Base-by-base conservation (phyloP, 2,797 vertebrate genomes). In the Spheniscus humboldti region DNA sequence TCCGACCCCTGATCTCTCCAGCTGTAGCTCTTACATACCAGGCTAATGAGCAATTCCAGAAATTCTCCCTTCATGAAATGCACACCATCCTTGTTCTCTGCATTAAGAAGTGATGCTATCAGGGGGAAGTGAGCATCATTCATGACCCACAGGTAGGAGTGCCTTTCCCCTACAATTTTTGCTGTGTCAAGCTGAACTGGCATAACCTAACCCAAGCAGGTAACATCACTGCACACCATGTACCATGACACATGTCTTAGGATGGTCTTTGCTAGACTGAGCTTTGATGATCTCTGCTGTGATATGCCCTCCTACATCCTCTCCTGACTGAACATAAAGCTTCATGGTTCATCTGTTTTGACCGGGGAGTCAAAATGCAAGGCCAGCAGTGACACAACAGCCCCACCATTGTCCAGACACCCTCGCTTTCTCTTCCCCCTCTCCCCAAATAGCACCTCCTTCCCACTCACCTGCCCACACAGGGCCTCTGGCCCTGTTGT, bases 341-440 rank as follows among this genome's bases (percentile, higher is more conserved):
- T 69, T 56, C 63, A 19, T 88, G 92, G 92, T 92, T 96, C 96
- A 96, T 97, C 76, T 94, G 92, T 97, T 97, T 97, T 97, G 95
- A 87, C 90, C 95, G 89, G 67, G 62, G 33, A 92, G 52, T 7
- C 77, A 96, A 97, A 94, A 81, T 91, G 94, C 94, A 95, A 97
- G 94, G 94, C 76, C 72, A 97, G 97, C 96, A 90, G 82, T 96
- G 95, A 94, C 0, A 78, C 90, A 93, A 90, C 77, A 74, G 30
- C 9, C 81, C 76, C 0, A 0, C 74, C 73, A 57, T 74, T 91
- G 56, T 88, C 90, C 93, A 83, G 93, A 90, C 77, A 71, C 9
- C 64, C 33, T 11, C 0, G 5, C 55, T 92, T 59, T 77, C 82
- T 60, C 52, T 88, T 91, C 78, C 72, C 62, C 63, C 67, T 95